Base-by-base conservation (phyloP, 2,888 invertebrate species). In the Drosophila algonquin region DNA sequence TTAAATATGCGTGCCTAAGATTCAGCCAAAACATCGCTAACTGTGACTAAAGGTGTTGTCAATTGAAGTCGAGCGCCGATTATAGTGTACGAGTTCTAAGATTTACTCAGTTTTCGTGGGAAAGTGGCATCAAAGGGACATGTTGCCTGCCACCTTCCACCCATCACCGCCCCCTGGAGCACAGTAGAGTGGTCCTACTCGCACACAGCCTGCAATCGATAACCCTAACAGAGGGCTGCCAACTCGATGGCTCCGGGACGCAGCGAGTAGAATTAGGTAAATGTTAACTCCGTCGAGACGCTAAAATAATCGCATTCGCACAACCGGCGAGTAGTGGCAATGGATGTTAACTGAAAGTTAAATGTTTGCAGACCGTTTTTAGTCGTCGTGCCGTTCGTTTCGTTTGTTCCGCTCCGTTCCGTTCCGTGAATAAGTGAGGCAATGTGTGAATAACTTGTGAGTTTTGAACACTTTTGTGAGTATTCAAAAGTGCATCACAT, bases 211-310 rank as follows among this genome's bases (percentile, higher is more conserved):
- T 65, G 71, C 54, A 88, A 83, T 83, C 82, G 89, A 83, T 83
- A 88, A 80, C 72, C 79, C 54, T 81, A 85, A 79, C 88, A 81
- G 80, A 18, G 74, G 55, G n/a, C 82, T 81, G 88, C 70, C 81
- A 70, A 80, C 86, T 64, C 67, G 56, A 1, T 35, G 1, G 9
- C 14, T 35, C 52, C 55, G 55, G 40, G 44, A 21, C 27, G 8
- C 44, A 44, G 18, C 68, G 71, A 68, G 59, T 46, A 35, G 40
- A 44, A 18, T 50, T 14, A 68, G 69, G 69, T 65, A 55, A 50
- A 44, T 55, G 69, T 40, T 54, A 45, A 14, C 40, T 56, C 14
- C 18, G 52, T 8, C 52, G 44, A 35, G 14, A 54, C 50, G 75
- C 56, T 58, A 63, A 71, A 58, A 47, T 53, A 69, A 47, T 76